These are phyloP conservation scores for Dendropsophus ebraccatus DNA, from an alignment of 2,113 vertebrate species.

Conservation along the genomic window DNA sequence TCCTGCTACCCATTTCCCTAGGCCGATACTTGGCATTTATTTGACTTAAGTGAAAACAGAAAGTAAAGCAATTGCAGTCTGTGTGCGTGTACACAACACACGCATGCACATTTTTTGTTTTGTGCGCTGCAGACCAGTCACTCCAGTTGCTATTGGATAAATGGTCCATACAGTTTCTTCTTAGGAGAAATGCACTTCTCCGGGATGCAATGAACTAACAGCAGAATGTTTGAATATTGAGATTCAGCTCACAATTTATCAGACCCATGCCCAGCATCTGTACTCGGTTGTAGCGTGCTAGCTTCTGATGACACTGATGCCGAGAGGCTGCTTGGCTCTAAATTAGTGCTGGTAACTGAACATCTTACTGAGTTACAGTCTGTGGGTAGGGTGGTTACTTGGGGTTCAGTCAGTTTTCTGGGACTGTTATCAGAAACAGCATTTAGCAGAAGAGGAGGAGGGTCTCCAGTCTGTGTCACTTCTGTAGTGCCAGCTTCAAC, in stretches of 20 bases:
- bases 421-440: neutral
- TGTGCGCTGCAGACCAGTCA: conserved; percentile 15
- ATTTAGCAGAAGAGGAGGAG: conserved; percentile 14
- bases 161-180: neutral
- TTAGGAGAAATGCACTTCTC: neutral
- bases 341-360: neutral
- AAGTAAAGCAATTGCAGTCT: conserved; percentile 9
- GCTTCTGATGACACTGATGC: conserved; percentile 8
- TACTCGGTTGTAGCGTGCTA: conserved; percentile 13
- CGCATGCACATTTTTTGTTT: conserved; percentile 6
- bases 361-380: conserved; percentile 20
- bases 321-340: conserved; percentile 14
- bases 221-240: neutral
- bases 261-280: neutral
- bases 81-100: conserved; percentile 27
- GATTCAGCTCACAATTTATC: conserved; percentile 26
- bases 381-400: neutral
- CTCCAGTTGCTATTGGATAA: conserved; percentile 3
- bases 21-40: neutral
- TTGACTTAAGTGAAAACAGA: neutral
- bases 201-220: neutral
- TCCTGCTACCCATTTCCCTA: neutral
- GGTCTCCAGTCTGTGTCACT: conserved; percentile 53
- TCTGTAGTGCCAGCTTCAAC: neutral
- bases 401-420: conserved; percentile 21